phyloP scores from a whole-genome alignment of 1,140 invertebrate species.

The Drosophila grimshawi region DNA sequence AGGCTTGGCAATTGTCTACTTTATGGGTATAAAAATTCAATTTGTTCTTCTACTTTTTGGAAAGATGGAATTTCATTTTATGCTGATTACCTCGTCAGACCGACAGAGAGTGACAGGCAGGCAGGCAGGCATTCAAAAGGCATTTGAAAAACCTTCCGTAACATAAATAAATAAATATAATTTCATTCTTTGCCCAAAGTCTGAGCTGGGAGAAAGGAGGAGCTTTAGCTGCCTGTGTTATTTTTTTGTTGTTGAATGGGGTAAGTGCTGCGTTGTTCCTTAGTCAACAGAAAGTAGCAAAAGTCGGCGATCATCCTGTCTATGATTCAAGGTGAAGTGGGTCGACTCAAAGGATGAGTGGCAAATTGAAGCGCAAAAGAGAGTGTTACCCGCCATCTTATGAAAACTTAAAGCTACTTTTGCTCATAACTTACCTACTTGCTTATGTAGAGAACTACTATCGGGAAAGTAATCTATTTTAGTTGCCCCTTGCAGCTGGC shows the following conservation, averaged over 20 bases:
- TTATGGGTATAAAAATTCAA: no score
- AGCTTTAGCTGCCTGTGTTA: background rate
- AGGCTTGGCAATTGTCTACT: constrained; percentile 9
- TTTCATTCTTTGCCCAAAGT: constrained; percentile 48
- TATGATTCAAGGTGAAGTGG: constrained; percentile 28
- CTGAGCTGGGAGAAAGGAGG: constrained; percentile 10
- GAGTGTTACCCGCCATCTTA: background rate
- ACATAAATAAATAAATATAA: constrained; percentile 63
- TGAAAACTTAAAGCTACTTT: constrained; percentile 28
- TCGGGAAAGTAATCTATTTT: constrained; percentile 2
- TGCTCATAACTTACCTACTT: constrained; percentile 11
- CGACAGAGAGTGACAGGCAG: constrained; percentile 20
- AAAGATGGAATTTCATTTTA: constrained; percentile 71
- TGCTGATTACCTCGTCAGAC: constrained; percentile 73
- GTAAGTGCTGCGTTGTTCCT: constrained; percentile 57
- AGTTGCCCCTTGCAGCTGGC: constrained; percentile 20
- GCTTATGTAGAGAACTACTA: constrained; percentile 1
- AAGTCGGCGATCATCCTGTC: constrained; percentile 60
- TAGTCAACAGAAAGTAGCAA: constrained; percentile 55
- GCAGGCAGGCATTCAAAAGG: constrained; percentile 17
- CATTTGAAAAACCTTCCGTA: constrained; percentile 23
- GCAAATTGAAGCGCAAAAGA: background rate
- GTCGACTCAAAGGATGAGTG: background rate
- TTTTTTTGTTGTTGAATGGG: constrained; percentile 5
- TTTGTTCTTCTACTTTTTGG: constrained; percentile 59